Percentiles rank a stretch among this genome's conserved stretches.
Conservation (phyloP, 2,888 invertebrate genomes). For the Idaea biselata region DNA sequence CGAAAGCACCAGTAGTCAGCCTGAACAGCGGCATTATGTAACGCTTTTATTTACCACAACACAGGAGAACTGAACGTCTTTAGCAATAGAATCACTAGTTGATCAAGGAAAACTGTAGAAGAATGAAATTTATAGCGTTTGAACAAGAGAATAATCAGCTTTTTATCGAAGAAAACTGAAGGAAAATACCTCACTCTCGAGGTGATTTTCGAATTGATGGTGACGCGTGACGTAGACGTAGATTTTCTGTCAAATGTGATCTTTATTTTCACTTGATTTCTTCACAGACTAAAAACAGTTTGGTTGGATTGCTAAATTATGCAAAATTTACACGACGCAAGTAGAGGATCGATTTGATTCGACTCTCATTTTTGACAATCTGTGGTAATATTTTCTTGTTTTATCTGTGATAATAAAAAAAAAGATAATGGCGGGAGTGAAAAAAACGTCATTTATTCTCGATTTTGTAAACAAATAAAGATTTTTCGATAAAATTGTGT, state of each 20-base stretch:
- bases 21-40: slow-evolving; percentile 78
- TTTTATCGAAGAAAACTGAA: not conserved
- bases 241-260: not conserved
- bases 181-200: not conserved
- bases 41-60: slow-evolving; percentile 58
- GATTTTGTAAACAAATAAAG: slow-evolving; percentile 2
- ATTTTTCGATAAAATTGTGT: slow-evolving; percentile 4
- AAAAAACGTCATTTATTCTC: not conserved
- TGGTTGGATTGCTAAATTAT: not conserved
- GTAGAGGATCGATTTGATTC: not conserved
- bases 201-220: not conserved
- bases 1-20: slow-evolving; percentile 69
- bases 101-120: slow-evolving; percentile 12
- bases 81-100: slow-evolving; percentile 9
- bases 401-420: not conserved
- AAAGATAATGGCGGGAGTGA: not conserved
- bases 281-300: not conserved
- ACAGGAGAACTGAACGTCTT: slow-evolving; percentile 23
- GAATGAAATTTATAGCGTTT: slow-evolving; percentile 21
- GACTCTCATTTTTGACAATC: not conserved
- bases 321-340: not conserved
- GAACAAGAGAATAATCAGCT: slow-evolving; percentile 7
- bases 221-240: not conserved
- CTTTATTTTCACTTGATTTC: not conserved
- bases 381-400: not conserved